Conservation (phyloP, 1,140 invertebrate species). For the Formica exsecta region DNA sequence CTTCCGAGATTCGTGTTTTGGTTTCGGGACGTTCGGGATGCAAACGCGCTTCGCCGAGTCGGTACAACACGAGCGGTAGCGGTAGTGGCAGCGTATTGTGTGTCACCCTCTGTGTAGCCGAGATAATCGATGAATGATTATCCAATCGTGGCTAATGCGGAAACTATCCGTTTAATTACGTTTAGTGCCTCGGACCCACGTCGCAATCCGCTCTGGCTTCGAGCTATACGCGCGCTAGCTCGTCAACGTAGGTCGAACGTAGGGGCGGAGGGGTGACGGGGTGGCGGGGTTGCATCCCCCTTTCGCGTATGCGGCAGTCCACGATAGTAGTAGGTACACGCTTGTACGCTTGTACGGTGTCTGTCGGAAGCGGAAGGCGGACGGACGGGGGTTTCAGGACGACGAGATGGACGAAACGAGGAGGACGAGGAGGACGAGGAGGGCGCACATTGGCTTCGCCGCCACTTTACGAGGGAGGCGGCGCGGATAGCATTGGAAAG, state of each 20-base stretch:
- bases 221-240: slow-evolving; percentile 72
- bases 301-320: slow-evolving; percentile 45
- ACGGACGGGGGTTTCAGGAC: slow-evolving; percentile 11
- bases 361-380: slow-evolving; percentile 58
- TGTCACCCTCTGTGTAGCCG: slow-evolving; percentile 69
- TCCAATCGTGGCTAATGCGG: slow-evolving; percentile 86
- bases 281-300: slow-evolving; percentile 36
- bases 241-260: slow-evolving; percentile 61
- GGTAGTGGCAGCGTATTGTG: slow-evolving; percentile 61
- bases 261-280: neutral
- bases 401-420: neutral
- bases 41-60: slow-evolving; percentile 12
- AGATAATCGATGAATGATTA: slow-evolving; percentile 86
- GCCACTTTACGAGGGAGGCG: slow-evolving; percentile 64
- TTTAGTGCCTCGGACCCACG: slow-evolving; percentile 81
- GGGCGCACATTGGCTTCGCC: slow-evolving; percentile 76
- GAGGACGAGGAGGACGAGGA: slow-evolving; percentile 29
- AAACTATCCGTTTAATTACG: slow-evolving; percentile 86
- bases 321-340: slow-evolving; percentile 61
- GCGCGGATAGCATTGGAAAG: slow-evolving; percentile 66
- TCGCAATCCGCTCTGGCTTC: slow-evolving; percentile 78
- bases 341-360: slow-evolving; percentile 60
- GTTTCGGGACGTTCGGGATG: slow-evolving; percentile 18
- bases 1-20: slow-evolving; percentile 44
- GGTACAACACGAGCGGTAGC: slow-evolving; percentile 20